Base-by-base conservation (phyloP, 1,140 invertebrate species). In the Pseudomyrmex concolor region DNA sequence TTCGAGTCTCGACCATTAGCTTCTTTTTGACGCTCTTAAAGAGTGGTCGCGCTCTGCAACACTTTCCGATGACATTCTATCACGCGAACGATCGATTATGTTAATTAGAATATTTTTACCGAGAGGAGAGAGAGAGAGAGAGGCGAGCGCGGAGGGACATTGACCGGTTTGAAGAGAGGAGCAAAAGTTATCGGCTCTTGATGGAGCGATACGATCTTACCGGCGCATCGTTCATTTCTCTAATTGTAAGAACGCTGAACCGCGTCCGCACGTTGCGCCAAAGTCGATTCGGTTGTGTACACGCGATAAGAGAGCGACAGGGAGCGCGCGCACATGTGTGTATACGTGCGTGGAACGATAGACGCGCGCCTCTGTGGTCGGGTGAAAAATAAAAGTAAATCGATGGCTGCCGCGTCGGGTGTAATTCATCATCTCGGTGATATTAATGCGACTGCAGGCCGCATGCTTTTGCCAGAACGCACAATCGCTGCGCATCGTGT, bases 361-460 rank as follows among this genome's bases (percentile, higher is more conserved):
- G 78, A 34, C 34, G 60, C 76, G 57, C 76, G 51, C 50, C 50
- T 82, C 34, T 34, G 34, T 34, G 34, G 50, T 73, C 51, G 13
- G 1, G 68, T 34, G 78, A 87, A 71, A 89, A 71, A 89, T 80
- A 86, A 84, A 90, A 90, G 85, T 86, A 84, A 89, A 73, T 64
- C 62, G 66, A 86, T 80, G 19, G 19, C 68, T 9, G 15, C 34
- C 34, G 34, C 73, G 64, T 66, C 78, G 60, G 45, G 63, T 83
- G 85, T 89, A 91, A 91, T 91, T 89, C 86, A 91, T 91, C 90
- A 91, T 88, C 64, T 60, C 72, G 83, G 55, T 81, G 89, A 91
- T 91, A 91, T 91, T 90, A 91, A 91, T 89, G 90, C 89, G 84
- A 90, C 86, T 90, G 87, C 54, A 15, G 73, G 45, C 74, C 60